Conservation (phyloP, 2,888 invertebrate genomes). For the Limnephilus marmoratus region DNA sequence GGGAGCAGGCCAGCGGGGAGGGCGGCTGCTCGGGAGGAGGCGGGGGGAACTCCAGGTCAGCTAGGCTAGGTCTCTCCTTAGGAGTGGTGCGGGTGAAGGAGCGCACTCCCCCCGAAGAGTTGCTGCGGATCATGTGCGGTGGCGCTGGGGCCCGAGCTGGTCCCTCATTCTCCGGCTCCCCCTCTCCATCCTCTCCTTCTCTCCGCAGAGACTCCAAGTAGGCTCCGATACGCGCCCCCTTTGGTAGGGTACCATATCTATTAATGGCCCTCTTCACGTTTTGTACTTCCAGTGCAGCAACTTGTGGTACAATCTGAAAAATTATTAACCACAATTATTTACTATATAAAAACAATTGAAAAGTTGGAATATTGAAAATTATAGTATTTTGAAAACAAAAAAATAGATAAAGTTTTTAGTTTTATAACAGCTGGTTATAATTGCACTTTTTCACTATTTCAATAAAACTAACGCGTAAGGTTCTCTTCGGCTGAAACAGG, state of each 20-base stretch:
- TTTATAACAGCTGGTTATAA: too few relatives aligned
- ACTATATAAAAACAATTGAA: background rate
- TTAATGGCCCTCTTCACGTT: constrained; percentile 96
- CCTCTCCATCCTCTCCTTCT: constrained; percentile 75
- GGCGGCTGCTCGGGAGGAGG: constrained; percentile 88
- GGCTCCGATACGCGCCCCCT: constrained; percentile 96
- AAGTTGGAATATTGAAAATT: background rate
- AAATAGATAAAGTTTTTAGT: too few relatives aligned
- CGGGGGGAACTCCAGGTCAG: constrained; percentile 92
- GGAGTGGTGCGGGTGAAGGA: constrained; percentile 85
- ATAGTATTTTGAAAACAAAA: too few relatives aligned
- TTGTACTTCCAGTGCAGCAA: constrained; percentile 92
- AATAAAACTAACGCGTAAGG: too few relatives aligned
- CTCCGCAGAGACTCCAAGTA: constrained; percentile 95
- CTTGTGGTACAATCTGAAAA: constrained; percentile 76
- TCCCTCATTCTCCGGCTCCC: constrained; percentile 68
- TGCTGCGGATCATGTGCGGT: constrained; percentile 92
- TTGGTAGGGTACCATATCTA: constrained; percentile 97
- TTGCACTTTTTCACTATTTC: too few relatives aligned
- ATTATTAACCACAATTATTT: constrained; percentile 67
- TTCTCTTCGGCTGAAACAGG: too few relatives aligned
- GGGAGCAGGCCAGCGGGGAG: constrained; percentile 71
- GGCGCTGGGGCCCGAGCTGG: constrained; percentile 77
- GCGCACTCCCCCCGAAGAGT: constrained; percentile 88
- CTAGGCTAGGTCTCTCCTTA: constrained; percentile 84